Evolutionary conservation across 2,888 invertebrate genomes (phyloP).

Genomic region (Aspidapion aeneum): DNA sequence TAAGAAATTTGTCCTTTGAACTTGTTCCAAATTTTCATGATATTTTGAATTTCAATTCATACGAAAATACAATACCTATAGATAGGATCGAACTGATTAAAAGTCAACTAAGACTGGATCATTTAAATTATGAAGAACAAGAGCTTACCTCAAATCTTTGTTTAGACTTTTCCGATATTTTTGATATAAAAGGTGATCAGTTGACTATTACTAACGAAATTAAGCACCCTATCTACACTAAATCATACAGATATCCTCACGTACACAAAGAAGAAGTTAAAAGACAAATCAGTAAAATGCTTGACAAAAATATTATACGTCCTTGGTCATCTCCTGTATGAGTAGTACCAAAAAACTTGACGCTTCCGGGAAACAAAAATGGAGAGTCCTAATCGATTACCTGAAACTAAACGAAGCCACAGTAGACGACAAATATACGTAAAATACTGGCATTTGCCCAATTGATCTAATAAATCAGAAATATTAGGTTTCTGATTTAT

Average conservation of each 20-base stretch:
- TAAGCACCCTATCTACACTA: conserved; percentile 4
- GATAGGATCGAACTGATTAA: background rate
- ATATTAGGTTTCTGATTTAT: no score
- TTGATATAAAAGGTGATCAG: conserved; percentile 11
- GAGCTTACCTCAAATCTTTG: conserved; percentile 11
- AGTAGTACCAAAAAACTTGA: no score
- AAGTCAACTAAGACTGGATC: background rate
- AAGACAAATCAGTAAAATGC: no score
- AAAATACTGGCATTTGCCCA: no score
- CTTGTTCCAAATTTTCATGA: background rate
- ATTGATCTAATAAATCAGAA: no score
- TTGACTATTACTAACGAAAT: conserved; percentile 13
- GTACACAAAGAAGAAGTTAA: no score
- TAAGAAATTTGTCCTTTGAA: background rate
- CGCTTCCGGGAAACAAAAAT: no score
- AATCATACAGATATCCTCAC: conserved; percentile 2
- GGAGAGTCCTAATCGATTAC: no score
- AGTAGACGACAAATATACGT: no score
- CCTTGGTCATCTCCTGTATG: no score
- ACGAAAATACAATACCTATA: background rate
- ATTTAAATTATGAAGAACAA: conserved; percentile 12
- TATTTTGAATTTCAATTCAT: background rate
- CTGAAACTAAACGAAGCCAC: no score
- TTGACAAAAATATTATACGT: no score
- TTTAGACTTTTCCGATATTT: conserved; percentile 10